phyloP scores from a whole-genome alignment of 2,797 vertebrate genomes.

The Xenops minutus region DNA sequence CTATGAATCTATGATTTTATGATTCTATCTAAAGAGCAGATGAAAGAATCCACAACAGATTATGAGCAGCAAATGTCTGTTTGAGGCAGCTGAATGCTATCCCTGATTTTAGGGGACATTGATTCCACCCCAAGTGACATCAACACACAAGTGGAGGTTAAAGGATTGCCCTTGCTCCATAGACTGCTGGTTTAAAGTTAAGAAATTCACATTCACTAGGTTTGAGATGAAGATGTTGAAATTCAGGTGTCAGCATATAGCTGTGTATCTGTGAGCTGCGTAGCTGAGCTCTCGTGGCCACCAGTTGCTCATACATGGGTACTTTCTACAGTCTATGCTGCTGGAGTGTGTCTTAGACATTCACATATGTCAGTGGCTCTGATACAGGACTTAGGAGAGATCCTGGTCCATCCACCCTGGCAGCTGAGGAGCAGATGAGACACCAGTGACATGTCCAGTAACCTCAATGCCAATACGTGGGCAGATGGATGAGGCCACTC shows the following conservation, averaged over 20 bases:
- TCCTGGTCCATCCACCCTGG: too few species aligned
- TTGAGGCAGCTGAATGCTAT: not conserved
- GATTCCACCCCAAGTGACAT: not conserved
- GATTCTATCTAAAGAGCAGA: not conserved
- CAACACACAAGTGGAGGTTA: not conserved
- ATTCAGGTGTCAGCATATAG: not conserved
- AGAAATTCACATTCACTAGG: not conserved
- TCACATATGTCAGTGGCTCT: not conserved
- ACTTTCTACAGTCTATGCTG: not conserved
- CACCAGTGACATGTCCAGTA: not conserved
- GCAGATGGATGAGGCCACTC: not conserved
- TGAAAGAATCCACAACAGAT: not conserved
- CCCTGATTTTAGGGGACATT: not conserved
- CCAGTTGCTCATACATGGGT: not conserved
- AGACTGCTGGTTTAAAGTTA: not conserved
- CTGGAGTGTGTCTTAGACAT: not conserved
- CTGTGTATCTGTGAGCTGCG: not conserved
- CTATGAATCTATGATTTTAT: not conserved
- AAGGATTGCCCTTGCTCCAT: not conserved
- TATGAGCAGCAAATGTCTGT: not conserved
- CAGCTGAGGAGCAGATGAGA: not conserved
- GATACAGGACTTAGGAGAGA: not conserved
- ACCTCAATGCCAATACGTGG: accelerated
- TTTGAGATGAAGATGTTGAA: not conserved
- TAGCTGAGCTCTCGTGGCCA: not conserved